Conservation (phyloP, 2,113 vertebrate species). For the Sinosuthora webbiana region DNA sequence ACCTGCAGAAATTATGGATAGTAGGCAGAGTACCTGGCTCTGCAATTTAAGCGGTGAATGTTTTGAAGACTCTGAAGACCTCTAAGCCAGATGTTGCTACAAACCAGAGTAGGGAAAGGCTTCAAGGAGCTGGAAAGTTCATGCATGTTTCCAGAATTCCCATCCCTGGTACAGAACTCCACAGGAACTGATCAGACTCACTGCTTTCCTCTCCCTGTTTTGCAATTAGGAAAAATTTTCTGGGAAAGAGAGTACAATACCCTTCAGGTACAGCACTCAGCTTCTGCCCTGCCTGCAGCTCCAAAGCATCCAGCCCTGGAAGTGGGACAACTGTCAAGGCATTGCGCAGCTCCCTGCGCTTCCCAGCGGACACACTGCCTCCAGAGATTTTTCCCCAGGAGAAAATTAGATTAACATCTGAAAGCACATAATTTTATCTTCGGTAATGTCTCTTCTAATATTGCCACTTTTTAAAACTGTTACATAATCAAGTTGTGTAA, state of each 20-base stretch:
- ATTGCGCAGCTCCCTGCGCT: neutral
- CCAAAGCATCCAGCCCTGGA: neutral
- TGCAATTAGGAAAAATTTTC: neutral
- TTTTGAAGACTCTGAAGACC: neutral
- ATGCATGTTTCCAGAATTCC: neutral
- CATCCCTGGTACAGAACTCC: neutral
- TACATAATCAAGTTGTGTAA: slow-evolving; percentile 51
- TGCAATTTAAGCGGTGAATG: neutral
- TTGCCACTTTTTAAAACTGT: neutral
- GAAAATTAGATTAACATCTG: slow-evolving; percentile 2
- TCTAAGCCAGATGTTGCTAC: neutral
- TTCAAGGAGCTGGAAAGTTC: neutral
- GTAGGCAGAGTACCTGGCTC: neutral
- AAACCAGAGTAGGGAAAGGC: neutral
- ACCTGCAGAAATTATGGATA: neutral
- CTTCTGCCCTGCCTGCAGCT: neutral
- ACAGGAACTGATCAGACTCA: neutral
- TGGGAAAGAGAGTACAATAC: neutral
- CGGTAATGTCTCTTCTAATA: slow-evolving; percentile 28
- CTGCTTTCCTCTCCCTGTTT: neutral
- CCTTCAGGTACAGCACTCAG: neutral
- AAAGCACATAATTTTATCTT: neutral
- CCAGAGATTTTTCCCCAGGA: neutral
- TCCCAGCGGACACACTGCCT: neutral
- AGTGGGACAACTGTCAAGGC: slow-evolving; percentile 5